Conservation (phyloP, 2,113 vertebrate species). For the Otus sunia region DNA sequence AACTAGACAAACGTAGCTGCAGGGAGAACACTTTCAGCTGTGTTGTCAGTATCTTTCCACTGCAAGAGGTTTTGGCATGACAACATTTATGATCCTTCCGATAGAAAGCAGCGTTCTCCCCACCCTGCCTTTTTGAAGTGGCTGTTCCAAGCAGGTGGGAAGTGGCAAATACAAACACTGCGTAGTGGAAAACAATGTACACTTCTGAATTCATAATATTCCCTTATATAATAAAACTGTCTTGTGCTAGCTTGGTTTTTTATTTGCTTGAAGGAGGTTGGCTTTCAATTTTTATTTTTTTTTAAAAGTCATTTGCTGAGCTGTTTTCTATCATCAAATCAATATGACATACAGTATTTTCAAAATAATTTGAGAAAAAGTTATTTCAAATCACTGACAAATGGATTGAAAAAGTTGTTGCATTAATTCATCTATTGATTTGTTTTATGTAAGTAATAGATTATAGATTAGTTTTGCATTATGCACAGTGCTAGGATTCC, state of each 20-base stretch:
- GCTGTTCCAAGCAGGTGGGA: slow-evolving; percentile 1
- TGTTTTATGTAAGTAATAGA: background rate
- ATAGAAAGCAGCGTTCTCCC: background rate
- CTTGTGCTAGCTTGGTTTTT: background rate
- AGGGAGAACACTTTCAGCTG: background rate
- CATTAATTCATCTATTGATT: background rate
- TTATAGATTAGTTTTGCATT: background rate
- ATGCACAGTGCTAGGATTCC: background rate
- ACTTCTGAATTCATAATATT: background rate
- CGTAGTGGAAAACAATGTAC: background rate
- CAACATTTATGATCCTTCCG: background rate
- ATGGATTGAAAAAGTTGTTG: background rate
- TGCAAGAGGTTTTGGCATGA: slow-evolving; percentile 4
- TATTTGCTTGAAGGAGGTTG: background rate
- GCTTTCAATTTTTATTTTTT: background rate
- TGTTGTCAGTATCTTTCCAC: slow-evolving; percentile 19
- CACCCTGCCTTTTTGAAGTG: background rate
- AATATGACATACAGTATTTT: background rate
- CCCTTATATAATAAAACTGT: background rate
- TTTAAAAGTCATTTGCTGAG: background rate
- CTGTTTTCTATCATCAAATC: background rate
- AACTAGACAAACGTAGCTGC: background rate
- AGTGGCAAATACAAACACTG: background rate
- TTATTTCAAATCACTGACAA: background rate
- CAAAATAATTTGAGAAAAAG: background rate